Evolutionary conservation across 2,113 vertebrate genomes (phyloP).

Genomic region (Pituophis catenifer): DNA sequence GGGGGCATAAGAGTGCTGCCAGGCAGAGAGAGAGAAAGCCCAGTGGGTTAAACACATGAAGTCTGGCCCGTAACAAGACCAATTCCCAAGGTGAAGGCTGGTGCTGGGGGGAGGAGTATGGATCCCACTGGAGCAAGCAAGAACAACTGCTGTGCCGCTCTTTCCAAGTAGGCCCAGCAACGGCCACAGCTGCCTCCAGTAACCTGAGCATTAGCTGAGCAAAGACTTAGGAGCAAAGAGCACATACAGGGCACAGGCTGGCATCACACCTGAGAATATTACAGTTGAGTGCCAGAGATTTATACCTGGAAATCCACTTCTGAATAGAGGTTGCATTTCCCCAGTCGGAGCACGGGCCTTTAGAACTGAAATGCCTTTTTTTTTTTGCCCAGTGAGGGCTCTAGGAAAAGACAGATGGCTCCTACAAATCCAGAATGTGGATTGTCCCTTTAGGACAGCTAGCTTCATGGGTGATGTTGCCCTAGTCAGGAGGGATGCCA

Average conservation of each 20-base stretch:
- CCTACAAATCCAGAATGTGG: conserved; percentile 1
- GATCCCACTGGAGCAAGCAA: background rate
- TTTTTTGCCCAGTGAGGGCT: background rate
- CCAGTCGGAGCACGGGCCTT: background rate
- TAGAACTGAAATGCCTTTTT: background rate
- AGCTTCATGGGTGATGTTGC: conserved; percentile 14
- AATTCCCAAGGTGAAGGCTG: background rate
- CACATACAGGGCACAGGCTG: background rate
- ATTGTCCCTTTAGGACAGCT: background rate
- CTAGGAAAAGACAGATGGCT: background rate
- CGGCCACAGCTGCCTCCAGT: background rate
- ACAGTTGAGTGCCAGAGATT: background rate
- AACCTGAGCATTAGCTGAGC: background rate
- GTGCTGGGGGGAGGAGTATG: background rate
- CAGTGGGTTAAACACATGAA: background rate
- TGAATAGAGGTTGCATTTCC: background rate
- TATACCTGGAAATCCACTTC: background rate
- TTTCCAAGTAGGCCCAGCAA: background rate
- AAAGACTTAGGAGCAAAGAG: background rate
- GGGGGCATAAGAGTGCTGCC: conserved; percentile 51
- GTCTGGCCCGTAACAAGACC: background rate
- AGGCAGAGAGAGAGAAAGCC: conserved; percentile 21
- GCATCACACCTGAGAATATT: background rate
- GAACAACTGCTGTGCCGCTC: background rate
- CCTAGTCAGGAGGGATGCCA: conserved; percentile 26